Percentiles rank a stretch among this genome's conserved stretches.
Evolutionary conservation across 2,888 invertebrate species (phyloP).

Genomic region (Deilephila elpenor): DNA sequence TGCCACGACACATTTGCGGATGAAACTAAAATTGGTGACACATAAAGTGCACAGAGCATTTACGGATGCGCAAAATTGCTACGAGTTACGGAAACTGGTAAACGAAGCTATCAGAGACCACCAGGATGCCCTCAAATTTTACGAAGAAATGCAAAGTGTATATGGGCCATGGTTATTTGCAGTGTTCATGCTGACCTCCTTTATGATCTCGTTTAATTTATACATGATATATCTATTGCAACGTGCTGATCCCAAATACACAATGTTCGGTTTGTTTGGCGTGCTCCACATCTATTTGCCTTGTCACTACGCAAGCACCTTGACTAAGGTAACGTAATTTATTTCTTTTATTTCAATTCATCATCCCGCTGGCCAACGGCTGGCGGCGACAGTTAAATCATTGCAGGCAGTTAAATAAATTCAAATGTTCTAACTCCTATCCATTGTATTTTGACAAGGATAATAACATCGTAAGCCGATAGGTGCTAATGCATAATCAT

Average conservation of each 20-base stretch:
- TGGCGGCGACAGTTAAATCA: constrained; percentile 15
- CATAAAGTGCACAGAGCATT: constrained; percentile 59
- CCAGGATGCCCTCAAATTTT: constrained; percentile 61
- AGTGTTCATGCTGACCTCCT: constrained; percentile 61
- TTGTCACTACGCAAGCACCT: constrained; percentile 62
- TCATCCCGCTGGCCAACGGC: constrained; percentile 23
- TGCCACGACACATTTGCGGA: constrained; percentile 62
- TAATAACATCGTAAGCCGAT: constrained; percentile 21
- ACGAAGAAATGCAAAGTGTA: constrained; percentile 57
- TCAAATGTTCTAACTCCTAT: constrained; percentile 10
- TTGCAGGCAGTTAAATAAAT: constrained; percentile 27
- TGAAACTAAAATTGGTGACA: constrained; percentile 64
- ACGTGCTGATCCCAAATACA: constrained; percentile 60
- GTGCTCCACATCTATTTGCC: constrained; percentile 65
- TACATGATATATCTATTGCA: constrained; percentile 61
- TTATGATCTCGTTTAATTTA: constrained; percentile 65
- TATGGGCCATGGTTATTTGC: constrained; percentile 67
- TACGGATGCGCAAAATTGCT: constrained; percentile 45
- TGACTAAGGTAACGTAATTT: constrained; percentile 58
- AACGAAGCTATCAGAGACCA: constrained; percentile 62
- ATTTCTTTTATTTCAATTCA: constrained; percentile 29
- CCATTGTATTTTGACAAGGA: constrained; percentile 26
- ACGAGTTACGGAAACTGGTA: constrained; percentile 52
- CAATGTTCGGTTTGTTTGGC: constrained; percentile 58
- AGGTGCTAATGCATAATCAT: constrained; percentile 14